Conservation (phyloP, 2,888 invertebrate species). For the Invenusta paracnida region DNA sequence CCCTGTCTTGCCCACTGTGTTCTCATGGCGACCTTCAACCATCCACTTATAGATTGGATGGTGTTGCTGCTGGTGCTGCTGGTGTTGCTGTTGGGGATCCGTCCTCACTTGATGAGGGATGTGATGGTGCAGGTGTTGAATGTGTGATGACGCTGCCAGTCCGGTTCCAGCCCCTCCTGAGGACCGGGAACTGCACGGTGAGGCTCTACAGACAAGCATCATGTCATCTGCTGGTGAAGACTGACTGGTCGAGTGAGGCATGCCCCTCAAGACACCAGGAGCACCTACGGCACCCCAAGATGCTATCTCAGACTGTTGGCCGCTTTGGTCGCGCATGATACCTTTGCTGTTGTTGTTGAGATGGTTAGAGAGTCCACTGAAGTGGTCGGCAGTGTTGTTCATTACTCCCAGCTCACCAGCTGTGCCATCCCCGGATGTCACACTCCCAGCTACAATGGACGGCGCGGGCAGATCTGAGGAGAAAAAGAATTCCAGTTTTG, state of each 20-base stretch:
- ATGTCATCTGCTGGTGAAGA: neutral
- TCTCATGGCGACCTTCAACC: neutral
- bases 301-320: too few species aligned
- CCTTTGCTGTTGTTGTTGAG: neutral
- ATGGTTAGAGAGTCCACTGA: neutral
- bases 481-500: conserved; percentile 20
- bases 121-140: too few species aligned
- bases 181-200: neutral
- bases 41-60: conserved; percentile 16
- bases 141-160: neutral
- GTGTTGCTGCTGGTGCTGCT: too few species aligned
- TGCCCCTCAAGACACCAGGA: neutral
- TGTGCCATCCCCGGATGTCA: too few species aligned
- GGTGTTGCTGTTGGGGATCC: too few species aligned
- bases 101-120: too few species aligned
- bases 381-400: neutral
- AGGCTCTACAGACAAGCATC: neutral
- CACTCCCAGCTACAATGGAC: neutral
- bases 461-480: too few species aligned
- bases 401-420: neutral
- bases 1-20: neutral
- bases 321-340: neutral
- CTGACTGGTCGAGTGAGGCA: neutral
- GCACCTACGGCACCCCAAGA: neutral
- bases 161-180: neutral